Percentiles rank a stretch among this genome's conserved stretches.
Evolutionary conservation across 1,140 invertebrate species (phyloP).

Genomic region (Venustaconcha ellipsiformis): DNA sequence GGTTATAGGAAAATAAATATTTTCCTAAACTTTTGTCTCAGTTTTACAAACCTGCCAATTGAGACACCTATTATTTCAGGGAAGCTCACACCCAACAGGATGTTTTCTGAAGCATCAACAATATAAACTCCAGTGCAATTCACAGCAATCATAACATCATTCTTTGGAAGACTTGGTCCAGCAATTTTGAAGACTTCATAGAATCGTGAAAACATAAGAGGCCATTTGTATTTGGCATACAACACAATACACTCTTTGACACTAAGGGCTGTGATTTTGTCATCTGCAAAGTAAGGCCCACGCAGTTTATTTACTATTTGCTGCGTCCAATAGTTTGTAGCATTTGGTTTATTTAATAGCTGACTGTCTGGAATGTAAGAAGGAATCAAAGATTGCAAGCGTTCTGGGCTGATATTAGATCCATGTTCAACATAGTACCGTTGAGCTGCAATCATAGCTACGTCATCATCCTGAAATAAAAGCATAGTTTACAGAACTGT

Average conservation of each 20-base stretch:
- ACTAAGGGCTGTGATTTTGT: constrained; percentile 73
- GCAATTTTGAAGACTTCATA: constrained; percentile 74
- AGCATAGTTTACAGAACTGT: no score
- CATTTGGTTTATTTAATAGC: constrained; percentile 74
- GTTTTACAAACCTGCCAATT: constrained; percentile 82
- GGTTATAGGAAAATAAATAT: no score
- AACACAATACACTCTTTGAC: constrained; percentile 99
- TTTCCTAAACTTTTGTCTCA: no score
- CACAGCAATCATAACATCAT: constrained; percentile 95
- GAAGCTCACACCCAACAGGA: constrained; percentile 95
- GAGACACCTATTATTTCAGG: constrained; percentile 97
- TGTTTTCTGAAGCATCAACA: constrained; percentile 99
- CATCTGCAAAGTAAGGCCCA: constrained; percentile 59
- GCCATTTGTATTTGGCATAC: constrained; percentile 99
- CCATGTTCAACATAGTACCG: constrained; percentile 98
- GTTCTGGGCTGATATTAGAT: constrained; percentile 90
- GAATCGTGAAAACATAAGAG: constrained; percentile 91
- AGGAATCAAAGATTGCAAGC: constrained; percentile 87
- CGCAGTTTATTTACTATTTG: constrained; percentile 48
- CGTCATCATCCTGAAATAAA: constrained; percentile 86
- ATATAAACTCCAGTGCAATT: constrained; percentile 97
- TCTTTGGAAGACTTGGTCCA: constrained; percentile 97
- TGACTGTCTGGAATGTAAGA: constrained; percentile 96
- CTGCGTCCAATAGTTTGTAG: constrained; percentile 50
- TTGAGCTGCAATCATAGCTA: constrained; percentile 98